phyloP scores from a whole-genome alignment of 1,140 invertebrate genomes.

The Pseudobourletiella spinata region DNA sequence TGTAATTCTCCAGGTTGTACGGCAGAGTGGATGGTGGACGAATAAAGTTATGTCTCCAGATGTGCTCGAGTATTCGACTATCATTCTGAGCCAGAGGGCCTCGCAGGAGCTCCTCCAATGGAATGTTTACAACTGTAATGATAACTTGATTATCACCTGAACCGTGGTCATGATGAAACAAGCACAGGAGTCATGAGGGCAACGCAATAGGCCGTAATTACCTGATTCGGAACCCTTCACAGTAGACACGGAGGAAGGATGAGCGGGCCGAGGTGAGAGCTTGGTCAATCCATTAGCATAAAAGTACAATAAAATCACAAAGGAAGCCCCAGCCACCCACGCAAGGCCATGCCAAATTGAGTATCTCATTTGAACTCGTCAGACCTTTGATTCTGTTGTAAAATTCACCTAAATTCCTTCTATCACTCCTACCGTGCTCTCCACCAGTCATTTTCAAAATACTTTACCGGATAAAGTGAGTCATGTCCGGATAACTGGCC shows the following conservation, averaged over 20 bases:
- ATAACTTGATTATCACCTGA: not conserved
- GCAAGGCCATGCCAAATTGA: not conserved
- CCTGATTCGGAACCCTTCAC: too few species aligned
- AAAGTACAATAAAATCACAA: not conserved
- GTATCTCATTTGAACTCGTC: slow-evolving; percentile 6
- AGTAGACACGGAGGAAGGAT: not conserved
- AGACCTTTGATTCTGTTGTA: too few species aligned
- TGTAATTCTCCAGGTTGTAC: slow-evolving; percentile 3
- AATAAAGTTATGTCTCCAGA: slow-evolving; percentile 16
- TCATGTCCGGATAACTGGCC: too few species aligned
- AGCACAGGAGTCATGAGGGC: not conserved
- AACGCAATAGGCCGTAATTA: not conserved
- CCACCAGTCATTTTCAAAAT: too few species aligned
- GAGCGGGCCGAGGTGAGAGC: not conserved
- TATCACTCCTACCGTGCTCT: too few species aligned
- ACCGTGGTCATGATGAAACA: not conserved
- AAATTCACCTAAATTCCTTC: too few species aligned
- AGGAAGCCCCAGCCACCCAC: not conserved
- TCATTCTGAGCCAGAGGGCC: slow-evolving; percentile 30
- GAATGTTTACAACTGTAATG: not conserved
- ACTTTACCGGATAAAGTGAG: too few species aligned
- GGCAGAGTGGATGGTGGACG: slow-evolving; percentile 15
- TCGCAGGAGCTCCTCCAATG: slow-evolving; percentile 25
- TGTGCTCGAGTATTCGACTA: slow-evolving; percentile 22
- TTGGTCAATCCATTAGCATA: not conserved